These are phyloP conservation scores for Ischnus inquisitorius DNA, from an alignment of 2,888 invertebrate genomes.

Conservation along the genomic window DNA sequence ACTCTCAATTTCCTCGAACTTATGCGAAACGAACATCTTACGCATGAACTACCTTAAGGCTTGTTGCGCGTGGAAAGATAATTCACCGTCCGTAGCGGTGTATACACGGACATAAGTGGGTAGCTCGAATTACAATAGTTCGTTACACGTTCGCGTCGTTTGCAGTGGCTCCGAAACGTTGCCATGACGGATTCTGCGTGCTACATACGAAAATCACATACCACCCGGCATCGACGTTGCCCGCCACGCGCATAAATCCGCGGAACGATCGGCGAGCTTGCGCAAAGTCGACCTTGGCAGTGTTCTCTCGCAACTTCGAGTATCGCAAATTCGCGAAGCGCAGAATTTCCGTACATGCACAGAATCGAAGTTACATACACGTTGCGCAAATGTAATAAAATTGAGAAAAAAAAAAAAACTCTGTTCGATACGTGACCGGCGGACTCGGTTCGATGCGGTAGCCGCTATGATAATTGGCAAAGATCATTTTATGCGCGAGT, in stretches of 20 bases:
- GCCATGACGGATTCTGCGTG: not conserved
- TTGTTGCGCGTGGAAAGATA: conserved; percentile 44
- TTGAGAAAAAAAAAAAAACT: not conserved
- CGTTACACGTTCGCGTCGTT: conserved; percentile 3
- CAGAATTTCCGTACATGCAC: not conserved
- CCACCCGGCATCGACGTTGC: conserved; percentile 16
- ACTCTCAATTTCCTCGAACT: too few species aligned
- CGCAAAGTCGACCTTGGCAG: conserved; percentile 62
- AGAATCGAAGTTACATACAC: conserved; percentile 3
- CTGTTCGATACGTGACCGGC: not conserved
- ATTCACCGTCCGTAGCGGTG: conserved; percentile 47
- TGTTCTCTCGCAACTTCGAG: conserved; percentile 38
- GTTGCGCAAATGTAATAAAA: conserved; percentile 15
- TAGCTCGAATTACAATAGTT: conserved; percentile 63
- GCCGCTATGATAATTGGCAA: conserved; percentile 49
- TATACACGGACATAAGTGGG: conserved; percentile 51
- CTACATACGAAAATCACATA: conserved; percentile 55
- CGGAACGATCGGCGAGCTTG: conserved; percentile 42
- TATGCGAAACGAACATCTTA: too few species aligned
- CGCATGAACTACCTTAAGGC: too few species aligned
- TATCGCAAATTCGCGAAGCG: conserved; percentile 36
- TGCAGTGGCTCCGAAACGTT: not conserved
- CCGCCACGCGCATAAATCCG: conserved; percentile 27
- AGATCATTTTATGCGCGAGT: conserved; percentile 33
- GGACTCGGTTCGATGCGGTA: conserved; percentile 5